Evolutionary conservation across 2,888 invertebrate genomes (phyloP).

Genomic region (Stenichneumon culpator): DNA sequence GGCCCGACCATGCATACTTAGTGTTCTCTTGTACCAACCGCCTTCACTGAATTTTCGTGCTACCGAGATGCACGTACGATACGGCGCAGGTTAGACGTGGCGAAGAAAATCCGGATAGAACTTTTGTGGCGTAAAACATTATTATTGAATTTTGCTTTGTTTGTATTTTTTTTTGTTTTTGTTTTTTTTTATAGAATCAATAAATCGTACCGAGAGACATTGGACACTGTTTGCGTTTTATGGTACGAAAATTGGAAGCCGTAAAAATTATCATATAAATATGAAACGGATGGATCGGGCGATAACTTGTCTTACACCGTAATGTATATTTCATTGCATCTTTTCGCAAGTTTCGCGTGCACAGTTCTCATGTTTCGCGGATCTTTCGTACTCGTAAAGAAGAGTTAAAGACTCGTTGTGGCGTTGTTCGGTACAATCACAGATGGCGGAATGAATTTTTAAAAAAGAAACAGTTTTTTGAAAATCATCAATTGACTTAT

Average conservation of each 20-base stretch:
- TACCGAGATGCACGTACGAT: constrained; percentile 9
- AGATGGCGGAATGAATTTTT: too few species aligned
- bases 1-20: constrained; percentile 73
- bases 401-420: background rate
- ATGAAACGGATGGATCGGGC: background rate
- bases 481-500: background rate
- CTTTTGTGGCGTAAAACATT: background rate
- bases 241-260: background rate
- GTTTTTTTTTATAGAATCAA: background rate
- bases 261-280: constrained; percentile 18
- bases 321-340: constrained; percentile 6
- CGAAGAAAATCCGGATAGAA: background rate
- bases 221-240: background rate
- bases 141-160: background rate
- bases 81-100: background rate
- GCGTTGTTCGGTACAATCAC: too few species aligned
- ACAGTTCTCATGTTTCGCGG: background rate
- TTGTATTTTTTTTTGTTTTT: background rate
- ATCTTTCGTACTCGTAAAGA: constrained; percentile 1
- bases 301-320: background rate
- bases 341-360: background rate
- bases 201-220: background rate
- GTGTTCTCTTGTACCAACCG: constrained; percentile 36
- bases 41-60: constrained; percentile 47
- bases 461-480: background rate